Conservation (phyloP, 2,113 vertebrate genomes). For the Periophthalmodon schlosseri region DNA sequence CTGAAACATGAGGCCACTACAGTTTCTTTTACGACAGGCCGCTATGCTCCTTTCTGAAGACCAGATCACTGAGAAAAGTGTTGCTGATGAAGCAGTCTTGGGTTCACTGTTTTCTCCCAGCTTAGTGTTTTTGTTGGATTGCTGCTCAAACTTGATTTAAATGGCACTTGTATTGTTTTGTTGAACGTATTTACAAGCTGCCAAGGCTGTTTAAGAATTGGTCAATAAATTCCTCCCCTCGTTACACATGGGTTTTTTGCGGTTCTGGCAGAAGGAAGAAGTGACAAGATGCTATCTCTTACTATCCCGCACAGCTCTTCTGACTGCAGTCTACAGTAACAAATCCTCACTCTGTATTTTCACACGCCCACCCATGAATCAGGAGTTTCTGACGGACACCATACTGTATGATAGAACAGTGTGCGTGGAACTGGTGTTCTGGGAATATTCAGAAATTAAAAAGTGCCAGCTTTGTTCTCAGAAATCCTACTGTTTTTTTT, state of each 20-base stretch:
- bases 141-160: slow-evolving; percentile 31
- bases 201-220: slow-evolving; percentile 28
- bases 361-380: slow-evolving; percentile 42
- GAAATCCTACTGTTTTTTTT: background rate
- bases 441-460: background rate
- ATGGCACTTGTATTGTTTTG: slow-evolving; percentile 32
- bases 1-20: slow-evolving; percentile 44
- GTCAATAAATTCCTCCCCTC: slow-evolving; percentile 36
- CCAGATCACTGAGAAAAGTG: slow-evolving; percentile 52
- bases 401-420: slow-evolving; percentile 12
- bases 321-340: slow-evolving; percentile 56
- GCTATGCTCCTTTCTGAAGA: slow-evolving; percentile 46
- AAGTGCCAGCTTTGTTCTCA: background rate
- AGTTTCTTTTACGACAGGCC: slow-evolving; percentile 39
- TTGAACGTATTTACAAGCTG: slow-evolving; percentile 28
- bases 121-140: slow-evolving; percentile 34
- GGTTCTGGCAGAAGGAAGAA: background rate
- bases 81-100: slow-evolving; percentile 52
- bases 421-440: background rate
- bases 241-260: slow-evolving; percentile 12
- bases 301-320: slow-evolving; percentile 49
- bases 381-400: slow-evolving; percentile 43
- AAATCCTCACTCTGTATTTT: slow-evolving; percentile 36
- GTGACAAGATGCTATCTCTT: slow-evolving; percentile 23
- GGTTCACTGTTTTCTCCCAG: slow-evolving; percentile 19